phyloP scores from a whole-genome alignment of 1,140 invertebrate genomes.

The Nixonia krombeini region DNA sequence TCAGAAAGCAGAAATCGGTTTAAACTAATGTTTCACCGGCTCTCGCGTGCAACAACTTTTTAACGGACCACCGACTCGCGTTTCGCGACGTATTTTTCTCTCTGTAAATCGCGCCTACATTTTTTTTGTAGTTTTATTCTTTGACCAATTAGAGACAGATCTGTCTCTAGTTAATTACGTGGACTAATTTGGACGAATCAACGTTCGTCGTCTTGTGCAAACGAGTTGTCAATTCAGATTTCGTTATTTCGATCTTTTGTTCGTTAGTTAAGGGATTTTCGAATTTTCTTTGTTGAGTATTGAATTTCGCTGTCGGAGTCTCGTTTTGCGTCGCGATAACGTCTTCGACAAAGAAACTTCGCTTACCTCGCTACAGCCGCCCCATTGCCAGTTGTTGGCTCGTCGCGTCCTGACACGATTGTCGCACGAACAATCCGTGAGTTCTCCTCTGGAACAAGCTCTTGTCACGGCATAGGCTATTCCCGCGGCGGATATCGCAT shows the following conservation, averaged over 20 bases:
- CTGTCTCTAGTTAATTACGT: too few species aligned
- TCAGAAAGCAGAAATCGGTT: slow-evolving; percentile 40
- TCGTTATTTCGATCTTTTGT: neutral
- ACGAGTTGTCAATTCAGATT: neutral
- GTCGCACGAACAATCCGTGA: slow-evolving; percentile 92
- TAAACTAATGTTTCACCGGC: slow-evolving; percentile 25
- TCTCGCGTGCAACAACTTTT: too few species aligned
- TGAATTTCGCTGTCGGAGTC: too few species aligned
- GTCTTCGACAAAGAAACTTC: neutral
- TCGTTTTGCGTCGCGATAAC: too few species aligned
- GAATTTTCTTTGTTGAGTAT: neutral
- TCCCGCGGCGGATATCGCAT: slow-evolving; percentile 89
- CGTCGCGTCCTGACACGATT: slow-evolving; percentile 79
- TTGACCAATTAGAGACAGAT: too few species aligned
- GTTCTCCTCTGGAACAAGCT: slow-evolving; percentile 88
- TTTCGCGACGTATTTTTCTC: too few species aligned
- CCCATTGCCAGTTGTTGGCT: slow-evolving; percentile 85
- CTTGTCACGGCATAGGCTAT: slow-evolving; percentile 92
- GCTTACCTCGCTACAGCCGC: slow-evolving; percentile 84
- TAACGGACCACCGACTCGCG: too few species aligned
- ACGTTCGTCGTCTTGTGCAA: too few species aligned
- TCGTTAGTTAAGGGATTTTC: neutral
- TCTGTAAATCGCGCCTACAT: too few species aligned
- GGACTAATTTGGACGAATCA: too few species aligned
- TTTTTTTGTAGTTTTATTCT: too few species aligned